Evolutionary conservation across 1,140 invertebrate genomes (phyloP).

Genomic region (Monochamus saltuarius): DNA sequence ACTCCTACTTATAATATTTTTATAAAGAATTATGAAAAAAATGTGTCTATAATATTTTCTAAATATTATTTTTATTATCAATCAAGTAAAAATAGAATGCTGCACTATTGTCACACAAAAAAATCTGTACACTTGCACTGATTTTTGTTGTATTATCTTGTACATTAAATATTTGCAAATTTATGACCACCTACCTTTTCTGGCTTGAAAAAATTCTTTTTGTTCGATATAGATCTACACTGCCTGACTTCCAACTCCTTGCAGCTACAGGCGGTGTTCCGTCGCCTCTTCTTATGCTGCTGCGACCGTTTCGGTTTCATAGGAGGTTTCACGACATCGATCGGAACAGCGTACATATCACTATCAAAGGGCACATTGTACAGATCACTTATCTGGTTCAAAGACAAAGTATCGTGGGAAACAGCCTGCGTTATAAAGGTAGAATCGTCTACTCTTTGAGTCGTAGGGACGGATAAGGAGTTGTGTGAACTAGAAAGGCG

Average conservation of each 20-base stretch:
- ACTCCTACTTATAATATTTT: no score
- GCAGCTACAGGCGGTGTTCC: conserved; percentile 59
- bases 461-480: conserved; percentile 68
- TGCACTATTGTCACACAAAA: no score
- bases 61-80: no score
- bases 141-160: no score
- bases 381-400: conserved; percentile 75
- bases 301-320: conserved; percentile 59
- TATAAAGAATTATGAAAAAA: no score
- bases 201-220: conserved; percentile 20
- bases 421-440: conserved; percentile 84
- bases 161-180: not conserved
- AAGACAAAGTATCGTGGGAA: conserved; percentile 74
- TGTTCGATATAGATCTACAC: conserved; percentile 13
- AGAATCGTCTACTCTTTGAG: conserved; percentile 74
- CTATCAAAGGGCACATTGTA: conserved; percentile 84
- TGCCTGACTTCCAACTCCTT: conserved; percentile 47
- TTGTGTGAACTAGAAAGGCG: conserved; percentile 79
- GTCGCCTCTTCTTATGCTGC: conserved; percentile 60
- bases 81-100: no score
- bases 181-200: conserved; percentile 22
- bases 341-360: conserved; percentile 81
- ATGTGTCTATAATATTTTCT: no score
- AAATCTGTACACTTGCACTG: no score
- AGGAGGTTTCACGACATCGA: conserved; percentile 70